Percentiles rank a stretch among this genome's conserved stretches.
These are phyloP conservation scores for Eilema griseolum DNA, from an alignment of 2,888 invertebrate species.

Conservation along the genomic window DNA sequence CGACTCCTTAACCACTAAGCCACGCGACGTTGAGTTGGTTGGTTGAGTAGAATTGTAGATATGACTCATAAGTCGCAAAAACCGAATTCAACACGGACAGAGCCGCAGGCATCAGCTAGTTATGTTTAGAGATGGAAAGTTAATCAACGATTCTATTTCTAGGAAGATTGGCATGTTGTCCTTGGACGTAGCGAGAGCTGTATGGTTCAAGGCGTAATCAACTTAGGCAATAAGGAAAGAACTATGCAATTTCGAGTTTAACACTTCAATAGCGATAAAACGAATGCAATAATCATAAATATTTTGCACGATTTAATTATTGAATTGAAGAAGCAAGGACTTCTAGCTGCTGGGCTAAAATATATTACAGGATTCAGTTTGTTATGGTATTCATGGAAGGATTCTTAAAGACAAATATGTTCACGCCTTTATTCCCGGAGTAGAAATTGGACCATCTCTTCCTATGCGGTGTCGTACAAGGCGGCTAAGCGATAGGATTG, in stretches of 20 bases:
- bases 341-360: not conserved
- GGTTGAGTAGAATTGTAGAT: too few species aligned
- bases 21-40: too few species aligned
- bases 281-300: not conserved
- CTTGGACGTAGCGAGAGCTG: not conserved
- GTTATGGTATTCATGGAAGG: not conserved
- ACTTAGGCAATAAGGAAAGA: not conserved
- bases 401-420: not conserved
- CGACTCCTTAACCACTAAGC: too few species aligned
- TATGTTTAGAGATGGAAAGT: slow-evolving; percentile 14
- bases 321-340: not conserved
- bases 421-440: too few species aligned
- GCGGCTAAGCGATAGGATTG: too few species aligned
- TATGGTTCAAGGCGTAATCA: not conserved
- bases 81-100: too few species aligned
- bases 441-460: too few species aligned
- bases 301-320: not conserved
- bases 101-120: not conserved
- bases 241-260: not conserved
- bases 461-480: too few species aligned
- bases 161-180: not conserved
- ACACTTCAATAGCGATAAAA: not conserved
- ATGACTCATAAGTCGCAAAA: too few species aligned
- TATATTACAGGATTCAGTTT: not conserved
- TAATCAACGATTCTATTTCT: not conserved